Base-by-base conservation (phyloP, 2,888 invertebrate genomes). In the Herminia tarsipennalis region DNA sequence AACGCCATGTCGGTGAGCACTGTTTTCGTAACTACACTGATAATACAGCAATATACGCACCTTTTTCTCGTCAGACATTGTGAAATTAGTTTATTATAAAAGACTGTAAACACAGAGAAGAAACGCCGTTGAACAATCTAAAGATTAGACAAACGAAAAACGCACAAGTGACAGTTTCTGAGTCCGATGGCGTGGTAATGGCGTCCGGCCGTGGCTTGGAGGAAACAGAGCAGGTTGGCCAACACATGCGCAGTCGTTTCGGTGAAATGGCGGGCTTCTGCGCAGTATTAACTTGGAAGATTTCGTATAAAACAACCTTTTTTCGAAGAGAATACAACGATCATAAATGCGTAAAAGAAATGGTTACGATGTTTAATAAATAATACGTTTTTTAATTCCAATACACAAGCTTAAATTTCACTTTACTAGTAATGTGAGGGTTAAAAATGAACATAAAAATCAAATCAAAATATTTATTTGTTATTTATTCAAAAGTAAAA, bases 21-120 rank as follows among this genome's bases (percentile, higher is more conserved):
- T 70, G 58, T 61, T 68, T 57, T 37, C 36, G 33, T 47, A 51
- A 60, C 52, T 73, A 71, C 74, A 77, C 80, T 86, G 83, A 77
- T 75, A 82, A 55, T 88, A 88, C 76, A 61, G 47, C 34, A 55
- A 46, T 56, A 54, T 64, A 81, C 84, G 75, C 92, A 94, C 94
- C 93, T 94, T 94, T 81, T 94, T 94, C 66, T 94, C 94, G 85
- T 94, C 94, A 71, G 93, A 92, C 94, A 94, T 94, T 78, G 79
- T 92, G 76, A 70, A 65, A 68, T 69, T 66, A 59, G 57, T 70
- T 71, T 76, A 67, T 72, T 73, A 69, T 63, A 61, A 58, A 64
- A 66, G 81, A 76, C 69, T 79, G 80, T 53, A 51, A 72, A 72
- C 73, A 86, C 81, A 75, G 76, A 76, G 56, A 53, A 67, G 62